Percentiles rank a stretch among this genome's conserved stretches.
phyloP scores from a whole-genome alignment of 2,797 vertebrate species.

The Lepilemur septentrionalis region DNA sequence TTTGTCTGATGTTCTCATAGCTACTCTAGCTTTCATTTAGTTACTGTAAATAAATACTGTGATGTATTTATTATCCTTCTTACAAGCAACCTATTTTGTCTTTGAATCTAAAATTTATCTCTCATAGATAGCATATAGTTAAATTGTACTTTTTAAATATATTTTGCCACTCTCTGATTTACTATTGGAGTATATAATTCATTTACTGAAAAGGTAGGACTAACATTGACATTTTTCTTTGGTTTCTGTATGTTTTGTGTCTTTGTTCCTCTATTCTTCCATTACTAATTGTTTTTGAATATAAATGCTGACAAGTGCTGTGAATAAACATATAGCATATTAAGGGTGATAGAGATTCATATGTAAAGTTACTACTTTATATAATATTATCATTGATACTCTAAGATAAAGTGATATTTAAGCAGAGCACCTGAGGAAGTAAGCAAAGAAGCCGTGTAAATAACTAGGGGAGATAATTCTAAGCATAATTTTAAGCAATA shows the following conservation, averaged over 20 bases:
- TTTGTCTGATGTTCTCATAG: background rate
- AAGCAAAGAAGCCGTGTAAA: background rate
- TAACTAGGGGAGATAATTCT: background rate
- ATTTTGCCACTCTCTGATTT: background rate
- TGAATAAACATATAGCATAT: background rate
- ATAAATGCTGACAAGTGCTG: background rate
- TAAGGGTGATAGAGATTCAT: background rate
- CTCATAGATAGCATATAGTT: background rate
- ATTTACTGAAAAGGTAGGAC: background rate
- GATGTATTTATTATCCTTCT: background rate
- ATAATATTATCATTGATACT: background rate
- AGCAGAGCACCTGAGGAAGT: too few relatives aligned
- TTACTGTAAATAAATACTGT: background rate
- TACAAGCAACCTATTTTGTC: background rate
- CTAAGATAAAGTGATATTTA: background rate
- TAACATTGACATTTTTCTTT: background rate
- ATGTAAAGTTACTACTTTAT: background rate
- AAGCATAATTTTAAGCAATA: background rate
- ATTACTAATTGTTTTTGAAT: background rate
- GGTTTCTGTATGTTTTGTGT: background rate
- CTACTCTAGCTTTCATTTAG: background rate
- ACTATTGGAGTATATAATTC: background rate
- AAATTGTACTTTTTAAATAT: background rate
- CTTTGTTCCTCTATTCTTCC: background rate
- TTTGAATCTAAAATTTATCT: background rate